These are phyloP conservation scores for Strigamia transsilvanica DNA, from an alignment of 2,888 invertebrate genomes.

Conservation along the genomic window DNA sequence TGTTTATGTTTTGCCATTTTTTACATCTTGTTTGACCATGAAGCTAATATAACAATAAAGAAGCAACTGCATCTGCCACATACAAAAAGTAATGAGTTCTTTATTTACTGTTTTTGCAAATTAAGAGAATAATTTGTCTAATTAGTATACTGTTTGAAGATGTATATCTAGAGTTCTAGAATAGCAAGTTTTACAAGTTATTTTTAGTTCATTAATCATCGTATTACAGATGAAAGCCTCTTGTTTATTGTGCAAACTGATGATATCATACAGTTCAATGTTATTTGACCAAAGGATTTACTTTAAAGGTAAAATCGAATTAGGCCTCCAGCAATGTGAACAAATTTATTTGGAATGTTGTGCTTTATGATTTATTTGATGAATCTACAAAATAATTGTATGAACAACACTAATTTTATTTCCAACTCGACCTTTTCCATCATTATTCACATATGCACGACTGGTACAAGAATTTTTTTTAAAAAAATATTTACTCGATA, in stretches of 20 bases:
- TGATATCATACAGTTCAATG: constrained; percentile 20
- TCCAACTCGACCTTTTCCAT: constrained; percentile 17
- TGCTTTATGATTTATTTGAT: constrained; percentile 17
- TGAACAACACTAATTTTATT: constrained; percentile 10
- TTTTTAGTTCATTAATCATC: not conserved
- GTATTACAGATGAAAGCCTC: not conserved
- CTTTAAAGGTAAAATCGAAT: not conserved
- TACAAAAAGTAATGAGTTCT: not conserved
- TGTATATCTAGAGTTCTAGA: not conserved
- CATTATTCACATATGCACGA: constrained; percentile 13
- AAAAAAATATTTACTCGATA: not conserved
- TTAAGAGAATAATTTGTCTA: constrained; percentile 17
- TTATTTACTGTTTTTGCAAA: not conserved
- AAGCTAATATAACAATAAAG: constrained; percentile 4
- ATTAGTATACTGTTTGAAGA: not conserved
- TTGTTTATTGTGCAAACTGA: not conserved
- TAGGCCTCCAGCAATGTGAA: not conserved
- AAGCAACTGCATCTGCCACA: not conserved
- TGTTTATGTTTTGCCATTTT: constrained; percentile 37
- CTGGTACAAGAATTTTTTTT: not conserved
- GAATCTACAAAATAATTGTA: not conserved
- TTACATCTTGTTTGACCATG: constrained; percentile 22
- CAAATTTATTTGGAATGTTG: constrained; percentile 30
- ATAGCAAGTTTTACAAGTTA: not conserved
- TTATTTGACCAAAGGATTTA: not conserved